phyloP scores from a whole-genome alignment of 2,888 invertebrate species.

The Oasisia sp. region DNA sequence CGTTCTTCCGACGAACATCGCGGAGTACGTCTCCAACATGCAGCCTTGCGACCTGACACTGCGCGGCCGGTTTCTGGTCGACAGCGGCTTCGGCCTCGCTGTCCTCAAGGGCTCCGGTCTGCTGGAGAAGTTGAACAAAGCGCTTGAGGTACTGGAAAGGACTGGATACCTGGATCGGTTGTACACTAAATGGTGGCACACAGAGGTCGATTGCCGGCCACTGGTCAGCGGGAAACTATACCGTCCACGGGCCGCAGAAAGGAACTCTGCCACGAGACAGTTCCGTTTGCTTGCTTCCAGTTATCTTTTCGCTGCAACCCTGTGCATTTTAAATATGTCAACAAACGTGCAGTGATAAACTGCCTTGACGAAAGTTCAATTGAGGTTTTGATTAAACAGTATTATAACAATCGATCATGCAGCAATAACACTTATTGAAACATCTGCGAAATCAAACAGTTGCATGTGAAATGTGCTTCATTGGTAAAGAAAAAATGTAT shows the following conservation, averaged over 20 bases:
- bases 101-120: conserved; percentile 37
- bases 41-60: conserved; percentile 40
- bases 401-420: background rate
- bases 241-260: background rate
- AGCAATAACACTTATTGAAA: background rate
- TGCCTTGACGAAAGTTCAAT: background rate
- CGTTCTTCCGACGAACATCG: conserved; percentile 40
- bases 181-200: conserved; percentile 40
- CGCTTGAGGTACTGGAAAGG: conserved; percentile 31
- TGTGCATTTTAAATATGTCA: background rate
- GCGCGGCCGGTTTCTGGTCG: conserved; percentile 37
- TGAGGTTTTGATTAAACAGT: background rate
- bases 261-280: background rate
- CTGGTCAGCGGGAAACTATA: background rate
- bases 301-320: conserved; percentile 2
- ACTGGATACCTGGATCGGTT: conserved; percentile 35
- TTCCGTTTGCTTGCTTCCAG: background rate
- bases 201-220: conserved; percentile 32
- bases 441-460: background rate
- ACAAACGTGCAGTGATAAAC: background rate
- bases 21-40: conserved; percentile 37
- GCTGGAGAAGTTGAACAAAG: conserved; percentile 37
- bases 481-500: background rate
- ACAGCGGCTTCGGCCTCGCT: conserved; percentile 36
- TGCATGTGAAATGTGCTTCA: background rate